Evolutionary conservation across 2,888 invertebrate species (phyloP), one percentile per base, ranked within the genome.

Genomic region (Hemistola chrysoprasaria): DNA sequence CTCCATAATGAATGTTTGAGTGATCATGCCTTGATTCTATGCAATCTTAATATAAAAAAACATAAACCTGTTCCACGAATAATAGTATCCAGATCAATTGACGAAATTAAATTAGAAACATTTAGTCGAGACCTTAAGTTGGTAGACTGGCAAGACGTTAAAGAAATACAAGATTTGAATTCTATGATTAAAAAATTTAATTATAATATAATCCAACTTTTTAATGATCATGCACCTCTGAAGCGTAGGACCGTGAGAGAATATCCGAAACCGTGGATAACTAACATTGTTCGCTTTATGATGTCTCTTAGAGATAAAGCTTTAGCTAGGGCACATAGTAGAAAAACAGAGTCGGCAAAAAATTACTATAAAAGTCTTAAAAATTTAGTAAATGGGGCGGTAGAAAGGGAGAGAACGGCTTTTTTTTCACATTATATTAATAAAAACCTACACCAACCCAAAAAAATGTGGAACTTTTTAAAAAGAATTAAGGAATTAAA

Each of bases 381-480:
- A 16, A 32, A 32, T 16, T 24, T 32, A 24, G 32, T 32, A 1
- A 24, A 8, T 3, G 24, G 8, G 2, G 8, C 32, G 8, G 3
- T 24, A 5, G 32, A 32, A 16, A 24, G 16, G 6, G 32, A 32
- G 8, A 32, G 10, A 8, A 8, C n/a, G 3, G 32, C 32, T 11
- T 32, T 16, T 32, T 32, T 32, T 24, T 24, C 23, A 8, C 16
- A 32, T 16, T 32, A 32, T 8, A 16, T 32, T 6, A 32, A 32
- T 16, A 32, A 24, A 8, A 32, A 32, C n/a, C 2, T 24, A 32
- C 11, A 24, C 8, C 8, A 32, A 0, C 32, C 32, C 1, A 32
- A 24, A 16, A 32, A 24, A 8, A 11, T 32, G 24, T 32, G 32
- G 32, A 11, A 11, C 1, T 32, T 16, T 9, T 6, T 32, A 8